Evolutionary conservation across 2,113 vertebrate species (phyloP).

Genomic region (Heterotis niloticus): DNA sequence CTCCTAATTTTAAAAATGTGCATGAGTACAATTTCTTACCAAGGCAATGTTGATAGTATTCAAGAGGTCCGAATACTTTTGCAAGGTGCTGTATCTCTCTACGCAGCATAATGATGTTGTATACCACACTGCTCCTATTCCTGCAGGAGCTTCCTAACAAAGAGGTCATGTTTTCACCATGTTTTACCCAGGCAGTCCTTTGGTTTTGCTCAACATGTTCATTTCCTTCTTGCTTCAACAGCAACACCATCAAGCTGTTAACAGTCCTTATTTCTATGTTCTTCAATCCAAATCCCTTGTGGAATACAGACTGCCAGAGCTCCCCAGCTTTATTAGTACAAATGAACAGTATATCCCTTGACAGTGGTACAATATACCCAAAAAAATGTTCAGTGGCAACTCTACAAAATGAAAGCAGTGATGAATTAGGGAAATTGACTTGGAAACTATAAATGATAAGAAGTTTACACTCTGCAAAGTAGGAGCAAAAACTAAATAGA

Average conservation of each 20-base stretch:
- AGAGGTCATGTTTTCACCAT: slow-evolving; percentile 40
- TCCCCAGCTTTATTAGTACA: slow-evolving; percentile 33
- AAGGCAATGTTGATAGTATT: neutral
- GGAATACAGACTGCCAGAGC: slow-evolving; percentile 45
- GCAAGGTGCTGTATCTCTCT: slow-evolving; percentile 16
- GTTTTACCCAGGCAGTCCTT: slow-evolving; percentile 47
- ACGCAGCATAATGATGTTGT: slow-evolving; percentile 49
- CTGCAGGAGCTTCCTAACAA: slow-evolving; percentile 55
- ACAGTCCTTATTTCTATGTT: slow-evolving; percentile 47
- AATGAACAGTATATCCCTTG: slow-evolving; percentile 38
- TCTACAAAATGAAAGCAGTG: slow-evolving; percentile 43
- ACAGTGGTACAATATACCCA: slow-evolving; percentile 39
- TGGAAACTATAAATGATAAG: slow-evolving; percentile 45
- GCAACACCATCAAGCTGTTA: slow-evolving; percentile 42
- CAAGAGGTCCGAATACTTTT: neutral
- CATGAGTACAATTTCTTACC: neutral
- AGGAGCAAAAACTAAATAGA: neutral
- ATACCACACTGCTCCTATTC: slow-evolving; percentile 43
- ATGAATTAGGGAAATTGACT: slow-evolving; percentile 34
- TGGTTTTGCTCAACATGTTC: slow-evolving; percentile 48
- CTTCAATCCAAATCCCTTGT: slow-evolving; percentile 43
- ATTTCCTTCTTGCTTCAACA: slow-evolving; percentile 39
- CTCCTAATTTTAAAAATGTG: too few relatives aligned
- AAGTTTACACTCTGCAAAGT: slow-evolving; percentile 44
- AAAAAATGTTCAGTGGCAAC: slow-evolving; percentile 44